Conservation (phyloP, 2,797 vertebrate genomes). For the Acrocephalus scirpaceus region DNA sequence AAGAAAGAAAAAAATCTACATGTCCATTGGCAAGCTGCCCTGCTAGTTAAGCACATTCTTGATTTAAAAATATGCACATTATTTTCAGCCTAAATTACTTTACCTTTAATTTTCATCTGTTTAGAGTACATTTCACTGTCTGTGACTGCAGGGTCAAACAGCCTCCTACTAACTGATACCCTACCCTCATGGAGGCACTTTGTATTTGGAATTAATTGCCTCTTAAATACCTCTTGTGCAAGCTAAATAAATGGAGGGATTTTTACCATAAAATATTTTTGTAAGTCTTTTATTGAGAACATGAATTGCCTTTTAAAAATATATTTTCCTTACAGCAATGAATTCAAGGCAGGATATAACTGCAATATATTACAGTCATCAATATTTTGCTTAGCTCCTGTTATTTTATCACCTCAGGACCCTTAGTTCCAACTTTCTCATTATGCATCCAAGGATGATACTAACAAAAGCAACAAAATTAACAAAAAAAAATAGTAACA, state of each 20-base stretch:
- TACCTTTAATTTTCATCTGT: slow-evolving; percentile 1
- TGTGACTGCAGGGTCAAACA: not conserved
- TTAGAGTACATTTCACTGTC: not conserved
- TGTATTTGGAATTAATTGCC: not conserved
- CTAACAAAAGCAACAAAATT: not conserved
- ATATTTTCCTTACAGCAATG: not conserved
- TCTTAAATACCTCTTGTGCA: not conserved
- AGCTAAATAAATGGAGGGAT: not conserved
- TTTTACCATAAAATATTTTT: not conserved
- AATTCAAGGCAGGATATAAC: not conserved
- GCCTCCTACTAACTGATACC: not conserved
- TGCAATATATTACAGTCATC: not conserved
- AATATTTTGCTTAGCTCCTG: not conserved
- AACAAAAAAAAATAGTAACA: not conserved
- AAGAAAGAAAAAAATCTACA: slow-evolving; percentile 34
- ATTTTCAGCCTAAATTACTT: not conserved
- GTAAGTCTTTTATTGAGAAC: not conserved
- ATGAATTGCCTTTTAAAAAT: not conserved
- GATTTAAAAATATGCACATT: slow-evolving; percentile 26
- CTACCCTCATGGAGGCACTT: not conserved
- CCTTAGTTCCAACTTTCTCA: not conserved
- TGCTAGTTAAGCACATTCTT: slow-evolving; percentile 26
- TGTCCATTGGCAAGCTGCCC: slow-evolving; percentile 18
- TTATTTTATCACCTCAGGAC: not conserved
- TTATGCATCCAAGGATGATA: not conserved